These are phyloP conservation scores for Cryptus armator DNA, from an alignment of 2,888 invertebrate species.

Conservation along the genomic window DNA sequence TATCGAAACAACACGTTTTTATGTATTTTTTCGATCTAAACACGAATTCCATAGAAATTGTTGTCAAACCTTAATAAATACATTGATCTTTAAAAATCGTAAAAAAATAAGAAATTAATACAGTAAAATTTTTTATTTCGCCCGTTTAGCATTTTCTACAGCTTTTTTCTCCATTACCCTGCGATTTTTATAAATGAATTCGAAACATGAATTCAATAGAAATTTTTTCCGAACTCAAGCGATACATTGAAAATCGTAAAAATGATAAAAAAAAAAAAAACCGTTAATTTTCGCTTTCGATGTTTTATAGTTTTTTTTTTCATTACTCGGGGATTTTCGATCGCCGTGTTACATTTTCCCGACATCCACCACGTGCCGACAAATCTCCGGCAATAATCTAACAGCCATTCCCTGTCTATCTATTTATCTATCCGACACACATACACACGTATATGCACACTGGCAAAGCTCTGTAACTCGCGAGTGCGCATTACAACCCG, in stretches of 20 bases:
- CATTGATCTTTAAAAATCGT: too few relatives aligned
- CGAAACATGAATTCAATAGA: too few relatives aligned
- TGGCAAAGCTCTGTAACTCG: not conserved
- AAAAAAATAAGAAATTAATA: too few relatives aligned
- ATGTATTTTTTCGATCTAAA: too few relatives aligned
- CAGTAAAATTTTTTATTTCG: too few relatives aligned
- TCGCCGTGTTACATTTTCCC: not conserved
- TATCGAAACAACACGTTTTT: too few relatives aligned
- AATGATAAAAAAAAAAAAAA: not conserved
- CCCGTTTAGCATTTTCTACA: too few relatives aligned
- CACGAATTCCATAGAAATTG: not conserved
- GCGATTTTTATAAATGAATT: too few relatives aligned
- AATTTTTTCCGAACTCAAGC: too few relatives aligned
- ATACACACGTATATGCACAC: not conserved
- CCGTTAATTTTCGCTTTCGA: not conserved
- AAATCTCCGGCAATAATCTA: not conserved
- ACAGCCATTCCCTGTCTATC: not conserved
- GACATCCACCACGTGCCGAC: not conserved
- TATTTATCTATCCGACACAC: not conserved
- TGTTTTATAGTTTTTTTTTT: not conserved
- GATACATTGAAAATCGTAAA: not conserved
- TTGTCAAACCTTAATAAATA: not conserved
- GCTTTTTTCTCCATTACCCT: too few relatives aligned
- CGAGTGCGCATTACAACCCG: conserved; percentile 38
- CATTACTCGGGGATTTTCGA: not conserved